Percentiles rank a stretch among this genome's conserved stretches.
phyloP scores from a whole-genome alignment of 2,797 vertebrate genomes.

The Aeoliscus strigatus region DNA sequence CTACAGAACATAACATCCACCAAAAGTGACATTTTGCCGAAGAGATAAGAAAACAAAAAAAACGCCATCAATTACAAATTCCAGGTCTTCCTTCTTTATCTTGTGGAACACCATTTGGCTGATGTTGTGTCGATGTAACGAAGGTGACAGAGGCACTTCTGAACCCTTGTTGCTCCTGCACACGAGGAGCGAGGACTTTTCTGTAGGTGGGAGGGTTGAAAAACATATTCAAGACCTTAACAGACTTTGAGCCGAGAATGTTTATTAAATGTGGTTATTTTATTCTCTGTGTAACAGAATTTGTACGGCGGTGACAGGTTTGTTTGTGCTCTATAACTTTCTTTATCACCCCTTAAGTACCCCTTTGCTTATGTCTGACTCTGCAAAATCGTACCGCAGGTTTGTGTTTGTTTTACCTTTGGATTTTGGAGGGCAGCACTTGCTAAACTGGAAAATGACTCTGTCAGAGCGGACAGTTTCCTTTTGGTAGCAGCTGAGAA shows the following conservation, averaged over 20 bases:
- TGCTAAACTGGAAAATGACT: conserved; percentile 91
- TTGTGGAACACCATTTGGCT: conserved; percentile 99
- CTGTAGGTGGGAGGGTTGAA: conserved; percentile 62
- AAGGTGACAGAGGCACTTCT: conserved; percentile 82
- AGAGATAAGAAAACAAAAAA: background rate
- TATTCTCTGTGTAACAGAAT: too few species aligned
- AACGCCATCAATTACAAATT: conserved; percentile 82
- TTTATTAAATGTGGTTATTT: too few species aligned
- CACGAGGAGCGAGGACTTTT: conserved; percentile 92
- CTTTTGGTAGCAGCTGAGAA: conserved; percentile 93
- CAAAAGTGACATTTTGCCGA: too few species aligned
- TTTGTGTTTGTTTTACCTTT: conserved; percentile 76
- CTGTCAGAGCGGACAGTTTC: conserved; percentile 94
- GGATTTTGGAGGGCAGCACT: conserved; percentile 89
- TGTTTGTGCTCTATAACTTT: too few species aligned
- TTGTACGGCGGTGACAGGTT: too few species aligned
- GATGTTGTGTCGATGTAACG: conserved; percentile 83
- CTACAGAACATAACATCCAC: too few species aligned
- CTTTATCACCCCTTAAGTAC: too few species aligned
- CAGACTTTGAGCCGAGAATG: too few species aligned
- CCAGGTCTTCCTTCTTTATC: conserved; percentile 93
- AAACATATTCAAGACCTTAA: background rate
- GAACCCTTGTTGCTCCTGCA: conserved; percentile 86
- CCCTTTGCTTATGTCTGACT: background rate
- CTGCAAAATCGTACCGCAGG: background rate